These are phyloP conservation scores for Balaeniceps rex DNA, from an alignment of 2,113 vertebrate species.

Conservation along the genomic window DNA sequence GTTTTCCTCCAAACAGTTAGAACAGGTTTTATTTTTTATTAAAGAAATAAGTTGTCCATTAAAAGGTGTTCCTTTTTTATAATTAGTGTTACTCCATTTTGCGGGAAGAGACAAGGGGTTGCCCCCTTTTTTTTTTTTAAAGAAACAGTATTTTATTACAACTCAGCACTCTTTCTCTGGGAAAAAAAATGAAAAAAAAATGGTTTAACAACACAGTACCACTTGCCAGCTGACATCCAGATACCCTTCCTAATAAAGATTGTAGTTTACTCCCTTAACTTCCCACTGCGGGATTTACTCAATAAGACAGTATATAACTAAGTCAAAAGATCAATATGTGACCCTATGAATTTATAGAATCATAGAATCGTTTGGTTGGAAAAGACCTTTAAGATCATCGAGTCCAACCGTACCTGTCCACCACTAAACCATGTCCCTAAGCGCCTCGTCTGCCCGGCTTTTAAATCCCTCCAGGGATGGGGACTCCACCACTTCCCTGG, in stretches of 20 bases:
- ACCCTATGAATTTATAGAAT: background rate
- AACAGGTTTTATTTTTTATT: background rate
- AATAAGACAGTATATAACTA: background rate
- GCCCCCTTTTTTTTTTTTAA: background rate
- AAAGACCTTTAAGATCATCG: no score
- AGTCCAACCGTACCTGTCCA: no score
- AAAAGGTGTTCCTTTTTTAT: background rate
- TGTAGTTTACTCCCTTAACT: background rate
- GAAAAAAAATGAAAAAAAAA: background rate
- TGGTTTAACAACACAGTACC: background rate
- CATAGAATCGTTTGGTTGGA: no score
- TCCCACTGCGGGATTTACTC: background rate
- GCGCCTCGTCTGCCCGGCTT: no score
- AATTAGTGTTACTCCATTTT: background rate
- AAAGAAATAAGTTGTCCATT: background rate
- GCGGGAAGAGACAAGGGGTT: background rate
- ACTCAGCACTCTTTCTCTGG: background rate
- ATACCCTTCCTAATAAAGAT: background rate
- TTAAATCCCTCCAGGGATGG: no score
- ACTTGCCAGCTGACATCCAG: background rate
- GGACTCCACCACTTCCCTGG: no score
- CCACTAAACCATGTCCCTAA: no score
- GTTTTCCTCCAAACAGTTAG: background rate
- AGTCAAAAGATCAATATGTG: slow-evolving; percentile 1
- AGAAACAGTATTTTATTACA: background rate